Evolutionary conservation across 2,113 vertebrate genomes (phyloP).

Genomic region (Anhinga anhinga): DNA sequence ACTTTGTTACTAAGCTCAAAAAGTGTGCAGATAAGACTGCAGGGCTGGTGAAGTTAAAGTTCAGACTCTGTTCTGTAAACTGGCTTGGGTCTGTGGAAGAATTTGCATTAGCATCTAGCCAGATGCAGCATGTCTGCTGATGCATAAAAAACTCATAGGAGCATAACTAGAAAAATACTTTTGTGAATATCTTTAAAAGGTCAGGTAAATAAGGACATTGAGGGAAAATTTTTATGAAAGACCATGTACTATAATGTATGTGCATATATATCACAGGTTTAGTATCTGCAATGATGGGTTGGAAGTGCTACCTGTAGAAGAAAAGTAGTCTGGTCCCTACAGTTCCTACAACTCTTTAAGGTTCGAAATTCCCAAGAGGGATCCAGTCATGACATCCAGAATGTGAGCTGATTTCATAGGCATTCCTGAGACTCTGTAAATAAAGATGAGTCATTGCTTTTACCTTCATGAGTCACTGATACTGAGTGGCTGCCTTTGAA

Average conservation of each 20-base stretch:
- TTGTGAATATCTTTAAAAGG: background rate
- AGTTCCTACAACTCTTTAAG: background rate
- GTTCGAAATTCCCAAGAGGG: background rate
- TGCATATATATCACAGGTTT: background rate
- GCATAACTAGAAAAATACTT: background rate
- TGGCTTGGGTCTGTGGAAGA: background rate
- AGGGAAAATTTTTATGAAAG: background rate
- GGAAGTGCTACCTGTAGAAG: background rate
- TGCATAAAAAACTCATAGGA: background rate
- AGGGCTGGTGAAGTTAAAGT: background rate
- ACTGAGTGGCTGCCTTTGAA: background rate
- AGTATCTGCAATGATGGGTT: background rate
- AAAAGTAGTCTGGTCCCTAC: background rate
- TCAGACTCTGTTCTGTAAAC: background rate
- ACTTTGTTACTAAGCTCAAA: background rate
- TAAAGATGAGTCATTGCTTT: background rate
- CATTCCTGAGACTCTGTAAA: background rate
- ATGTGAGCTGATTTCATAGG: background rate
- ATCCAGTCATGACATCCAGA: background rate
- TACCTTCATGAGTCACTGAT: background rate
- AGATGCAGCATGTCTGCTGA: background rate
- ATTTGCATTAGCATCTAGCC: background rate
- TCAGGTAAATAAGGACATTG: background rate
- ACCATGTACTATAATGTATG: accelerated
- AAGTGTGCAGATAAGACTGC: background rate